These are phyloP conservation scores for Ficedula albicollis DNA, from an alignment of 2,797 vertebrate genomes.

Conservation along the genomic window DNA sequence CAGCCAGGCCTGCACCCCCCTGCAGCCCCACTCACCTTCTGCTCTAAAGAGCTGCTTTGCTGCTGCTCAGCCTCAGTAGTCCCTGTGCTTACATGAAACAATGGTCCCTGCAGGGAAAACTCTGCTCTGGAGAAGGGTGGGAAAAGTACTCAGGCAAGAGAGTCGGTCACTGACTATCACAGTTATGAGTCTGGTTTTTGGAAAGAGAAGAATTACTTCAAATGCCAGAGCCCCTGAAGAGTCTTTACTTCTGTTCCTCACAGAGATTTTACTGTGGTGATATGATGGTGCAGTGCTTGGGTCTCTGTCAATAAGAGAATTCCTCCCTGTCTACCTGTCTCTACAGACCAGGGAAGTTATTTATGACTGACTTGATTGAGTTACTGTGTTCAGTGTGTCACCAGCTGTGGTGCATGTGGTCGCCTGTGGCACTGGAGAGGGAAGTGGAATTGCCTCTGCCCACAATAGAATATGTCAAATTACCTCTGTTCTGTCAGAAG, in stretches of 20 bases:
- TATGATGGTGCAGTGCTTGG: neutral
- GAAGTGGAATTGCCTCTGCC: neutral
- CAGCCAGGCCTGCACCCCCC: neutral
- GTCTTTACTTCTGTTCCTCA: neutral
- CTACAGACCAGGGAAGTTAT: neutral
- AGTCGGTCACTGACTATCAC: neutral
- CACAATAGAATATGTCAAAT: neutral
- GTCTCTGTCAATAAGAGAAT: neutral
- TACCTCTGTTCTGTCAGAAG: neutral
- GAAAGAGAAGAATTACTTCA: neutral
- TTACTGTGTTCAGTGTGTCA: neutral
- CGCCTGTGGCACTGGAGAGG: neutral
- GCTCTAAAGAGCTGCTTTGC: neutral
- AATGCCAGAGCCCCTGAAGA: neutral
- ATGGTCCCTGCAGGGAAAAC: neutral
- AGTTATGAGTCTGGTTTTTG: neutral
- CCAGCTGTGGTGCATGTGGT: neutral
- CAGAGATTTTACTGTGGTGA: neutral
- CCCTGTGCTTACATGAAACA: neutral
- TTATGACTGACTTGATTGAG: neutral
- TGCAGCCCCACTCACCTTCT: neutral
- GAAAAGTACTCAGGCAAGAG: neutral
- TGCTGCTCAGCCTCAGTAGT: neutral
- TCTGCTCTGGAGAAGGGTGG: neutral
- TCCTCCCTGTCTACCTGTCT: neutral